These are phyloP conservation scores for Takifugu ocellatus DNA, from an alignment of 2,797 vertebrate species.

Conservation along the genomic window DNA sequence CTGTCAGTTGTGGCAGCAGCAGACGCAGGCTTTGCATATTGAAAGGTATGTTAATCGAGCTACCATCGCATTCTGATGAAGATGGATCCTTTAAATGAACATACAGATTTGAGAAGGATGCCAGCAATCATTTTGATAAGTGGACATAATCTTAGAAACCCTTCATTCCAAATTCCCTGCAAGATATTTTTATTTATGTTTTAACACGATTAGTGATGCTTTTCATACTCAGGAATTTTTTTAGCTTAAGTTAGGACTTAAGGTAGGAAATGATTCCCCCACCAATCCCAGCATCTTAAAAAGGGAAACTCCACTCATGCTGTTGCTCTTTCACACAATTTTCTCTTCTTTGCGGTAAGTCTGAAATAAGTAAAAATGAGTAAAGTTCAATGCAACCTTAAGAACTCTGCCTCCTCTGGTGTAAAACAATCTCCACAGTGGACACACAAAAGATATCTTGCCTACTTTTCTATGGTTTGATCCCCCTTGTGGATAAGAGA, in stretches of 20 bases:
- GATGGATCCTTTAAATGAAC: slow-evolving; percentile 9
- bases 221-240: neutral
- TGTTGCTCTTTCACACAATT: no score
- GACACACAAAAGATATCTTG: slow-evolving; percentile 9
- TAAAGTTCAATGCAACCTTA: slow-evolving; percentile 1
- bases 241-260: neutral
- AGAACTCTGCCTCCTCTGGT: neutral
- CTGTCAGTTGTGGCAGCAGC: slow-evolving; percentile 10
- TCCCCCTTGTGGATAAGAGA: slow-evolving; percentile 41
- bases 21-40: slow-evolving; percentile 16
- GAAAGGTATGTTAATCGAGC: slow-evolving; percentile 10
- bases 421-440: neutral
- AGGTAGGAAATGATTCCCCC: neutral
- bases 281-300: no score
- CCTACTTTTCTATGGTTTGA: slow-evolving; percentile 11
- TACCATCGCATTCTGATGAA: slow-evolving; percentile 13
- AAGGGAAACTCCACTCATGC: no score
- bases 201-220: neutral
- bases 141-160: slow-evolving; percentile 1
- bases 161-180: neutral
- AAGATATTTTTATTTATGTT: neutral
- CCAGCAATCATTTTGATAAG: slow-evolving; percentile 4
- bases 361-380: neutral
- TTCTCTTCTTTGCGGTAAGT: neutral
- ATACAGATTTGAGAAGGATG: neutral